Evolutionary conservation across 35 echinoderm and acorn worm genomes (phyloP).

Genomic region (Chiridota heheva): DNA sequence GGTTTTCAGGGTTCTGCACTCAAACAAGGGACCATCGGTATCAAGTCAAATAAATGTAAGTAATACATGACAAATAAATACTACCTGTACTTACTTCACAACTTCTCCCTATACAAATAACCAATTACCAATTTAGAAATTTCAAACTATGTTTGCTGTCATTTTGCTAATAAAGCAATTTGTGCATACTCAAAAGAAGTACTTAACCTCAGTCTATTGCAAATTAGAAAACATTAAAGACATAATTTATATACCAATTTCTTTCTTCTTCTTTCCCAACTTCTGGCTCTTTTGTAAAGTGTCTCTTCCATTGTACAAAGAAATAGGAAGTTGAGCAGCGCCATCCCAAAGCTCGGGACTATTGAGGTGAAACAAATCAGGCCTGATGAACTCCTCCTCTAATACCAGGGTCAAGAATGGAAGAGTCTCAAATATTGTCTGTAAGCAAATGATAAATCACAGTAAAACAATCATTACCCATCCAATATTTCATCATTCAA

Average conservation of each 20-base stretch:
- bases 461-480: not conserved
- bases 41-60: too few species aligned
- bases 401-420: conserved; percentile 53
- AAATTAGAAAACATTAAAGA: not conserved
- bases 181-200: not conserved
- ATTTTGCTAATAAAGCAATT: not conserved
- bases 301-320: conserved; percentile 22
- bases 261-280: conserved; percentile 25
- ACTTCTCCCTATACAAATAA: too few species aligned
- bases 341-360: conserved; percentile 37
- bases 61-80: too few species aligned
- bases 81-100: too few species aligned
- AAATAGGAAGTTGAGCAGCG: not conserved
- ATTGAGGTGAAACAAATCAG: conserved; percentile 42
- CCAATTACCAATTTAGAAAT: too few species aligned
- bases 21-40: too few species aligned
- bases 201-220: not conserved
- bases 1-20: too few species aligned
- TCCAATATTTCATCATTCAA: not conserved
- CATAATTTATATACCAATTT: too few species aligned
- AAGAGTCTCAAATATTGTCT: conserved; percentile 81
- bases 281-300: not conserved
- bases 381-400: conserved; percentile 53
- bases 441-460: conserved; percentile 4
- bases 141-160: too few species aligned